phyloP scores from a whole-genome alignment of 1,140 invertebrate genomes.

The Anthonomus grandis region DNA sequence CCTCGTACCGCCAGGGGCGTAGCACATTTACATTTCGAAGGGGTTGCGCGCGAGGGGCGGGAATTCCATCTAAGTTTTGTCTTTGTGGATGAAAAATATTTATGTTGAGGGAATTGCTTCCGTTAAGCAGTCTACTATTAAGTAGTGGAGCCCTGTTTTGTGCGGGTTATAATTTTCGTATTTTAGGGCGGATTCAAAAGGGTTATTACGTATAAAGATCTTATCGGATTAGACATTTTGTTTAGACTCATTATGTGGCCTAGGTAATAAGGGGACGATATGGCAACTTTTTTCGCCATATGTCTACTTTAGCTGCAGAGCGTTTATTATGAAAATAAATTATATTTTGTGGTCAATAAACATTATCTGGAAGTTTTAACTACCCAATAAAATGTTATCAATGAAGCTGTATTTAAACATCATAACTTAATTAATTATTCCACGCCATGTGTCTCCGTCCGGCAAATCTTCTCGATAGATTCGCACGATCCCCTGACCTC shows the following conservation, averaged over 20 bases:
- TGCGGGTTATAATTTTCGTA: too few relatives aligned
- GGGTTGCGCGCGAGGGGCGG: constrained; percentile 37
- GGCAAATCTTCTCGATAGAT: neutral
- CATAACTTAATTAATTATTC: neutral
- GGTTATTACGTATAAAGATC: too few relatives aligned
- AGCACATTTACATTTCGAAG: constrained; percentile 43
- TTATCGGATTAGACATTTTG: neutral
- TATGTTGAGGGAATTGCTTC: constrained; percentile 37
- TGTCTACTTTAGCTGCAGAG: too few relatives aligned
- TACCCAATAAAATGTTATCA: neutral
- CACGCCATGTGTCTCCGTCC: neutral
- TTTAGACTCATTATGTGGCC: neutral
- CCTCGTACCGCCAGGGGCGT: constrained; percentile 27
- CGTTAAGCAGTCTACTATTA: too few relatives aligned
- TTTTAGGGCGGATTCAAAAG: too few relatives aligned
- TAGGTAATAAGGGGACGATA: too few relatives aligned
- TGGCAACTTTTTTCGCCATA: too few relatives aligned
- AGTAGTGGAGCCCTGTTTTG: too few relatives aligned
- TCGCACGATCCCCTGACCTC: constrained; percentile 4
- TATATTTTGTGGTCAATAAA: too few relatives aligned
- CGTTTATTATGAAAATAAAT: too few relatives aligned
- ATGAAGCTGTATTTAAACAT: neutral
- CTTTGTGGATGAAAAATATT: constrained; percentile 45
- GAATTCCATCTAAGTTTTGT: constrained; percentile 45
- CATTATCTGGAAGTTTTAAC: too few relatives aligned